Evolutionary conservation across 2,113 vertebrate genomes (phyloP).

Genomic region (Isichthys henryi): DNA sequence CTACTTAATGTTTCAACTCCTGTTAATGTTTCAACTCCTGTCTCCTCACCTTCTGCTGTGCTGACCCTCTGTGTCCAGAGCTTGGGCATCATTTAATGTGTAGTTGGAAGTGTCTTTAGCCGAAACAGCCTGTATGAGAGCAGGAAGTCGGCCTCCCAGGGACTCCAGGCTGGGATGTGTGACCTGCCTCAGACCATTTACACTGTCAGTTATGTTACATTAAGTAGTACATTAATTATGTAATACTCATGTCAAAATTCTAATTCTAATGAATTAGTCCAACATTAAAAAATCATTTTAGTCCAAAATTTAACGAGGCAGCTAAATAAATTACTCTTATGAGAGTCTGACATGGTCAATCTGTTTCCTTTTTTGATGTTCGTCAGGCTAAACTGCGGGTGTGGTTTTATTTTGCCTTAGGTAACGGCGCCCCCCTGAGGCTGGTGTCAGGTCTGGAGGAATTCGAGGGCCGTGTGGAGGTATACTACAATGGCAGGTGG

Average conservation of each 20-base stretch:
- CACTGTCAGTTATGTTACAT: neutral
- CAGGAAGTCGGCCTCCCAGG: neutral
- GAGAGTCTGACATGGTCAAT: neutral
- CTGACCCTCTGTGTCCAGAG: neutral
- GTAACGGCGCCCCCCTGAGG: slow-evolving; percentile 68
- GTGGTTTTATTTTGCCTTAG: slow-evolving; percentile 42
- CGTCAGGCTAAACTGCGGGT: neutral
- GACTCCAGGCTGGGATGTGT: neutral
- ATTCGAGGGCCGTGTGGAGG: slow-evolving; percentile 81
- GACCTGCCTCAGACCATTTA: neutral
- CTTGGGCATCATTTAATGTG: neutral
- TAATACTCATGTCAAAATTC: neutral
- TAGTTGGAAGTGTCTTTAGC: neutral
- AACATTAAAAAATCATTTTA: neutral
- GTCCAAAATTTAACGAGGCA: neutral
- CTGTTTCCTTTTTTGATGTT: neutral
- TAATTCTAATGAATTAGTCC: neutral
- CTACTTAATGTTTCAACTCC: neutral
- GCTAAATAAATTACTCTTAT: neutral
- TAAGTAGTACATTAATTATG: neutral
- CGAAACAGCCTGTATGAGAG: neutral
- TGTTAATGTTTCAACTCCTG: neutral
- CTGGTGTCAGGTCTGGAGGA: slow-evolving; percentile 76
- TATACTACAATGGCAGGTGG: slow-evolving; percentile 76
- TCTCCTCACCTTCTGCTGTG: neutral